These are phyloP conservation scores for Solea solea DNA, from an alignment of 2,113 vertebrate genomes.

Conservation along the genomic window DNA sequence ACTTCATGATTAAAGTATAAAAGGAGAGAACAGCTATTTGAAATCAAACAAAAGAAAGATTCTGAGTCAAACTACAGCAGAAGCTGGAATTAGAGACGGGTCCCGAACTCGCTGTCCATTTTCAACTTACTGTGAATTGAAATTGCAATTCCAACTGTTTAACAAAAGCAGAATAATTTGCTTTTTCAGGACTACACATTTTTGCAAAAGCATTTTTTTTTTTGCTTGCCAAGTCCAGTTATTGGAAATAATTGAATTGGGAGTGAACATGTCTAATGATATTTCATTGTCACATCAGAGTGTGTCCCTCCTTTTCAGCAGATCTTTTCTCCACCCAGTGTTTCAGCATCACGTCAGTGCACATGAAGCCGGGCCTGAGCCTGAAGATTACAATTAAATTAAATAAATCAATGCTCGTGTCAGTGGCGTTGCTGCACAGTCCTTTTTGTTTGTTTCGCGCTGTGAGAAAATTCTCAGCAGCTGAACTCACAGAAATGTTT, in stretches of 20 bases:
- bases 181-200: slow-evolving; percentile 6
- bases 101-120: neutral
- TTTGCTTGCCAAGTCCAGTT: slow-evolving; percentile 14
- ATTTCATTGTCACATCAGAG: neutral
- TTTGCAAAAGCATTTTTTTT: neutral
- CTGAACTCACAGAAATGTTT: slow-evolving; percentile 24
- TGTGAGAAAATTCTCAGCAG: slow-evolving; percentile 1
- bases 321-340: neutral
- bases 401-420: neutral
- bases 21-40: too few species aligned
- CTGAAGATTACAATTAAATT: neutral
- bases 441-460: neutral
- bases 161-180: neutral
- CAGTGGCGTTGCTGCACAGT: neutral
- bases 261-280: slow-evolving; percentile 3
- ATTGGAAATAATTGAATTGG: slow-evolving; percentile 9
- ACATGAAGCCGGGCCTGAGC: neutral
- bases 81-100: neutral
- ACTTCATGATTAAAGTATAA: too few species aligned
- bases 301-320: neutral
- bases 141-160: neutral
- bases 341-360: too few species aligned
- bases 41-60: too few species aligned
- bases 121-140: neutral
- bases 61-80: too few species aligned